Base-by-base conservation (phyloP, 1,140 invertebrate species). In the Drosophila subobscura region DNA sequence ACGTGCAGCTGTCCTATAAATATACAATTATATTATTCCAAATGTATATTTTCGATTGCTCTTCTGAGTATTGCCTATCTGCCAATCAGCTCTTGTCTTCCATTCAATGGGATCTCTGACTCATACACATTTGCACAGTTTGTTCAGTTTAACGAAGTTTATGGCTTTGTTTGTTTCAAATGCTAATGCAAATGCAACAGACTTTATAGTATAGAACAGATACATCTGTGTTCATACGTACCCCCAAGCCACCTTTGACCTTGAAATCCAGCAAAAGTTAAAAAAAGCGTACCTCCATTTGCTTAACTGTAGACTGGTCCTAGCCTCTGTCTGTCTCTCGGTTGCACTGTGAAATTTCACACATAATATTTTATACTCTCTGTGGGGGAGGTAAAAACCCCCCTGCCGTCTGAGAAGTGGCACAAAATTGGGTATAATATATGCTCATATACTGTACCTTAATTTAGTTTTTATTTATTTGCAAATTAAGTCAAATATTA, bases 381-480 rank as follows among this genome's bases (percentile, higher is more conserved):
- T 10, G 29, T 16, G 25, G 29, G 3, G 10, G 29, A 10, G 10
- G 33, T 20, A 20, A 20, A 20, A 3, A 14, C 22, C 20, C 27
- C 16, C 23, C 22, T 45, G 16, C 12, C 16, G 16, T 8, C 56
- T 86, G 81, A 60, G 81, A 86, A 85, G 50, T 78, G 70, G 81
- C 56, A 78, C 81, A 85, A 57, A 1, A 37, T 37, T 84, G 56
- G 53, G 60, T 54, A 64, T 77, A 59, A 64, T 64, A 65, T 77
- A 74, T 59, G 75, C 68, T 63, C 67, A 25, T 51, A 67, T 76
- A 68, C 16, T 20, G 0, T 81, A 50, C 57, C 52, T 88, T 71
- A 88, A 83, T 88, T 88, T 76, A 83, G 65, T 78, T 70, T 74
- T 75, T 60, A 77, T 86, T 88, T 78, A 78, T 88, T 86, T 78